Base-by-base conservation (phyloP, 2,888 invertebrate species). In the Stenchaetothrips biformis region DNA sequence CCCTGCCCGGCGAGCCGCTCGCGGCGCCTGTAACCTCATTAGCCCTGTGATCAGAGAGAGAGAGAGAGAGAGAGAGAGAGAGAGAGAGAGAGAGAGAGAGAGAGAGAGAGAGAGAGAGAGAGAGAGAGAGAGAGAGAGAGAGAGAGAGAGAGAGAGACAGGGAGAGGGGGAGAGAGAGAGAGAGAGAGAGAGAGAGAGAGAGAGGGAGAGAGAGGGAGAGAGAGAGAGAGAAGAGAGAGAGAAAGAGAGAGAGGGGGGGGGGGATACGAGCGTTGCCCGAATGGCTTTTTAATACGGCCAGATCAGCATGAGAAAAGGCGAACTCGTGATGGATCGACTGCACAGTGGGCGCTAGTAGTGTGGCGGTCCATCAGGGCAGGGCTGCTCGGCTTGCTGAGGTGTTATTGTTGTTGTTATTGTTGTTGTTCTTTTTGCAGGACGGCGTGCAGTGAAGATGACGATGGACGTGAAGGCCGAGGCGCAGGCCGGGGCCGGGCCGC, bases 391-490 rank as follows among this genome's bases (percentile, higher is more conserved):
- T n/a, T n/a, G n/a, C n/a, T n/a, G n/a, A n/a, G n/a, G n/a, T n/a
- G n/a, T n/a, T n/a, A n/a, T n/a, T n/a, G n/a, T n/a, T n/a, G n/a
- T n/a, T 48, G 80, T 79, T 48, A 78, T 48, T 62, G 74, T 62
- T 79, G 78, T 80, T n/a, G 78, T 78, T 67, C 80, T 74, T 77
- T 74, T 67, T 77, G 37, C 80, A 67, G 80, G 59, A 59, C 78
- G 78, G 79, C 74, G 59, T 67, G 77, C 78, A 27, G 47, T 62
- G 67, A 83, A 82, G 78, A 92, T 94, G 92, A 94, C 94, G 90
- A 95, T 95, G 95, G 95, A 95, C 89, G 93, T 94, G 86, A 95
- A 95, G 89, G 92, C 93, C 86, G 92, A 92, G 87, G 89, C 89
- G 67, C 82, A 84, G 88, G 88, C 84, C 85, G 85, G 85, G 82